These are phyloP conservation scores for Trinectes maculatus DNA, from an alignment of 2,113 vertebrate genomes.

Conservation along the genomic window DNA sequence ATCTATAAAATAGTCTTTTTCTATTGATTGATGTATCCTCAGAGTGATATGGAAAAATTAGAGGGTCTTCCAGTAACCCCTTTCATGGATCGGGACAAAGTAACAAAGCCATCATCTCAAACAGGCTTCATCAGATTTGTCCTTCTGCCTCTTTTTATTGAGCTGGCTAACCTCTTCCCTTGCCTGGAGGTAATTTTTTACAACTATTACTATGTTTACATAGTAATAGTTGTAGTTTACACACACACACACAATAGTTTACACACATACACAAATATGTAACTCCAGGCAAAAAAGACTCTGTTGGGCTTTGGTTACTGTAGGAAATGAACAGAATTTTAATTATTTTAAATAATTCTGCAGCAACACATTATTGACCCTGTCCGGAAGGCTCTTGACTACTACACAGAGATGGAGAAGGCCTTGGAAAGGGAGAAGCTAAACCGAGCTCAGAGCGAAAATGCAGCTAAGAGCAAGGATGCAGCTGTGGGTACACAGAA, in stretches of 20 bases:
- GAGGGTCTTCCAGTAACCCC: slow-evolving; percentile 85
- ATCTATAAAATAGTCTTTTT: too few species aligned
- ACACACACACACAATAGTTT: too few species aligned
- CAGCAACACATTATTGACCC: slow-evolving; percentile 84
- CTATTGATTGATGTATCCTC: too few species aligned
- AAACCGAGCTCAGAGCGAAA: slow-evolving; percentile 70
- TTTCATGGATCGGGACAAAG: slow-evolving; percentile 86
- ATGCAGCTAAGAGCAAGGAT: slow-evolving; percentile 61
- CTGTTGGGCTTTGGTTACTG: background rate
- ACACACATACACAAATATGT: background rate
- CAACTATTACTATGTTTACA: too few species aligned
- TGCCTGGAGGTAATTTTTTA: slow-evolving; percentile 81
- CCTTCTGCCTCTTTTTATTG: slow-evolving; percentile 83
- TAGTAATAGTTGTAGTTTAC: too few species aligned
- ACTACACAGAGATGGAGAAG: slow-evolving; percentile 86
- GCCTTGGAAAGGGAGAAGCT: slow-evolving; percentile 79
- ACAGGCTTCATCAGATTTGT: slow-evolving; percentile 85
- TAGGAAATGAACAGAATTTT: background rate
- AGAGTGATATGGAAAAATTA: slow-evolving; percentile 85
- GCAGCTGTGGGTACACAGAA: slow-evolving; percentile 12
- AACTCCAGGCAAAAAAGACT: too few species aligned
- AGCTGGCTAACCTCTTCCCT: slow-evolving; percentile 83
- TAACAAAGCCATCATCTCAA: slow-evolving; percentile 84
- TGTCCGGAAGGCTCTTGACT: slow-evolving; percentile 82
- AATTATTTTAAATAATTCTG: background rate